A percentile compares a stretch with the other conserved stretches of the same genome.
These are phyloP conservation scores for Noctuana brunneofusca DNA, from an alignment of 2,888 invertebrate species.

Conservation along the genomic window DNA sequence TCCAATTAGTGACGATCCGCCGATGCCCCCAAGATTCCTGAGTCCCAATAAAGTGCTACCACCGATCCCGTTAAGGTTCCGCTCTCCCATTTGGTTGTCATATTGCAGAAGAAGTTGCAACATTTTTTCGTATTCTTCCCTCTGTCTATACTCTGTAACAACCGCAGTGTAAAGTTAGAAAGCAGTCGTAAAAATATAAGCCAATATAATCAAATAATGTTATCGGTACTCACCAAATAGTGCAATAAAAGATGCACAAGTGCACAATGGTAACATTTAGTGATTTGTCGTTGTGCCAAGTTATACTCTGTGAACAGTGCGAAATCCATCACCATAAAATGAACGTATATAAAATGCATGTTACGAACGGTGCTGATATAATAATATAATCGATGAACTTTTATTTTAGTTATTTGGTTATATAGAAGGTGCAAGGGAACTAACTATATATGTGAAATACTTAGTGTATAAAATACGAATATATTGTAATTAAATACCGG, in stretches of 20 bases:
- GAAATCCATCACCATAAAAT: slow-evolving; percentile 40
- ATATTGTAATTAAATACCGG: neutral
- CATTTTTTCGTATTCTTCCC: slow-evolving; percentile 63
- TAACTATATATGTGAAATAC: slow-evolving; percentile 2
- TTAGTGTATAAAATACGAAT: slow-evolving; percentile 2
- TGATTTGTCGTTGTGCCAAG: slow-evolving; percentile 39
- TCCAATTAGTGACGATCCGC: slow-evolving; percentile 50
- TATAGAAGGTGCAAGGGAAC: slow-evolving; percentile 9
- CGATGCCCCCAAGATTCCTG: slow-evolving; percentile 42
- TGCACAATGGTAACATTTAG: slow-evolving; percentile 37
- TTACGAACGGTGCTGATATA: slow-evolving; percentile 15
- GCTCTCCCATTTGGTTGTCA: slow-evolving; percentile 52
- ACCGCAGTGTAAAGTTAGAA: slow-evolving; percentile 36
- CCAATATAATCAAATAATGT: slow-evolving; percentile 9
- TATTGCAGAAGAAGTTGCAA: slow-evolving; percentile 61
- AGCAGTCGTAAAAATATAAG: neutral
- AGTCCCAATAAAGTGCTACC: slow-evolving; percentile 45
- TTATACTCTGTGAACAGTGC: slow-evolving; percentile 42
- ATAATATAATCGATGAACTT: slow-evolving; percentile 1
- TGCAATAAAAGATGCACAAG: slow-evolving; percentile 39
- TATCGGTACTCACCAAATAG: slow-evolving; percentile 39
- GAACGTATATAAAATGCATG: slow-evolving; percentile 10
- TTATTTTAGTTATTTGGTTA: neutral
- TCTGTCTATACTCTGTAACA: slow-evolving; percentile 68
- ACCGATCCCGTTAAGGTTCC: slow-evolving; percentile 46